These are phyloP conservation scores for Drosophila mauritiana DNA, from an alignment of 1,140 invertebrate genomes.

Conservation along the genomic window DNA sequence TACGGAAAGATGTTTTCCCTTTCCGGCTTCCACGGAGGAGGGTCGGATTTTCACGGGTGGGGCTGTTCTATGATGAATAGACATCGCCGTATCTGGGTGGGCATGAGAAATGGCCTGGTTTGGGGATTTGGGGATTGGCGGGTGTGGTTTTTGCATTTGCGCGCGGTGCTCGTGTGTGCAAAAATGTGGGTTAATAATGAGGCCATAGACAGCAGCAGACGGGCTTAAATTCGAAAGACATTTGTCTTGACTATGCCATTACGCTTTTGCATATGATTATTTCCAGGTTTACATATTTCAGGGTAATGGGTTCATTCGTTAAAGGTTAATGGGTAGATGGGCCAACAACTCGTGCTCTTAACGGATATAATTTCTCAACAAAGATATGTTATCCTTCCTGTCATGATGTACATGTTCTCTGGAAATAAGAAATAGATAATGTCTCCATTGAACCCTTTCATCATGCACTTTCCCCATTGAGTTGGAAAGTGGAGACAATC, in stretches of 20 bases:
- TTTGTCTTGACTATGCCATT: slow-evolving; percentile 27
- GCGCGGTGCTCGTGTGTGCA: slow-evolving; percentile 4
- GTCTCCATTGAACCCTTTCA: background rate
- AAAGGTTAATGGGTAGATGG: background rate
- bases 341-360: background rate
- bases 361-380: background rate
- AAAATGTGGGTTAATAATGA: slow-evolving; percentile 46
- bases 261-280: slow-evolving; percentile 8
- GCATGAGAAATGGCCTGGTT: slow-evolving; percentile 24
- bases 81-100: slow-evolving; percentile 58
- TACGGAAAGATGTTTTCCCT: slow-evolving; percentile 60
- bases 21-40: slow-evolving; percentile 19
- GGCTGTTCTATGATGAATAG: slow-evolving; percentile 56
- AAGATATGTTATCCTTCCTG: background rate
- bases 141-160: slow-evolving; percentile 49
- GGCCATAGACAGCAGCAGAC: slow-evolving; percentile 24
- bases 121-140: background rate
- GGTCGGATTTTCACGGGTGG: slow-evolving; percentile 1
- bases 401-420: too few relatives aligned
- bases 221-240: slow-evolving; percentile 29
- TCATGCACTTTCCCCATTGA: slow-evolving; percentile 6
- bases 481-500: slow-evolving; percentile 17
- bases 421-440: too few relatives aligned
- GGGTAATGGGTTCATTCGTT: slow-evolving; percentile 5
- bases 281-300: background rate